Base-by-base conservation (phyloP, 2,797 vertebrate genomes). In the Hippopotamyrus pictus region DNA sequence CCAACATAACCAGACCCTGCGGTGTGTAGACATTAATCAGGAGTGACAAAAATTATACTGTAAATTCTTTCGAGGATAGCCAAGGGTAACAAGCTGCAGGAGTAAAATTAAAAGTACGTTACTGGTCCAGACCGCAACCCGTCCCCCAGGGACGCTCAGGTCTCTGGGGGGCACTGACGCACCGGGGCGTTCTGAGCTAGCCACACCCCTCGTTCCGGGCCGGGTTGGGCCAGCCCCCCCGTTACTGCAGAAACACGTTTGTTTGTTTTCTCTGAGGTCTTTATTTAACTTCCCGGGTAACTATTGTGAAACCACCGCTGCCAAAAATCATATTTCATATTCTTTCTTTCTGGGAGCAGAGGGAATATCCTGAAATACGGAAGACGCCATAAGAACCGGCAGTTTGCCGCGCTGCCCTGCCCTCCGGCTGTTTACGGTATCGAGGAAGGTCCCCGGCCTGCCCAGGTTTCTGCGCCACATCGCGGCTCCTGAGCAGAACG, bases 81-180 rank as follows among this genome's bases (percentile, higher is more conserved):
- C 96, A 96, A 94, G 93, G 94, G 95, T 94, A 96, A 94, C 95
- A 95, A 94, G 92, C 94, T 95, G 92, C 93, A 92, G 12, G 89
- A 95, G 92, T 90, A 91, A 96, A 96, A 96, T 96, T 95, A 96
- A 95, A 96, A 93, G 93, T 93, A 76, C 14, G 73, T 90, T 96
- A 93, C 92, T 89, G 93, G 92, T 95, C 96, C 95, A 96, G 94
- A 95, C 96, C 96, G 94, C 95, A 95, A 93, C 93, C 94, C 29
- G 33, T 62, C 95, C 94, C 95, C 93, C 91, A 91, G 95, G 96
- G 94, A 94, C 92, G 90, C 91, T 91, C 92, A 7, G 92, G 90
- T 95, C 95, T 95, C 94, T 94, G 95, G 94, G 94, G 95, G 95
- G 94, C 92, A 92, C 62, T 69, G 93, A 94, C 94, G 84, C 95